Evolutionary conservation across 92 coral and sea anemone species (phyloP), one percentile per base, ranked within the genome.

Genomic region (Phymanthus crucifer): DNA sequence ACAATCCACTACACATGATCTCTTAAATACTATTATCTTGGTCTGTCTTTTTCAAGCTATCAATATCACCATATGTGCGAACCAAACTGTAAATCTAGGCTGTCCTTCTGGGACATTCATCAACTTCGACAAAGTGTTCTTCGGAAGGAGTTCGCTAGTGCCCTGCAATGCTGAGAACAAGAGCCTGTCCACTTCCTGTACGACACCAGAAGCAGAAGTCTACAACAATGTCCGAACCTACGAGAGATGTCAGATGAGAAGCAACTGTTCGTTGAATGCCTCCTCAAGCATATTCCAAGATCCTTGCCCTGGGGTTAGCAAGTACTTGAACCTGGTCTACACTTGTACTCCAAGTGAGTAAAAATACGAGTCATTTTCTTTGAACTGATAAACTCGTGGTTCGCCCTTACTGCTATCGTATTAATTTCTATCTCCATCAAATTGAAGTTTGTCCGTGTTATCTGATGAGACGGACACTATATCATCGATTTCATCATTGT

Each of bases 221-320:
- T 82, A 88, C 66, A 88, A 88, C 74, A 85, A 71, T 47, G 73
- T 87, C 9, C 71, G 76, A 45, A 86, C 84, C 19, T 88, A 74
- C 32, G 89, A 88, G 72, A 75, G 78, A 40, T 88, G 92, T 36
- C 86, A 88, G 77, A 84, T 85, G 86, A 75, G 78, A 70, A 29
- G 29, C 21, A 85, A 84, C 37, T 88, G 92, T 69, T 64, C 86
- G 7, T 40, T 88, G 14, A 58, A 45, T 47, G 89, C 80, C 17
- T 72, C 85, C 16, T 74, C 66, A 29, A 81, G 72, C 40, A 80
- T 73, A 3, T 88, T 88, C 70, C 37, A 13, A 19, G 92, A 88
- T 47, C 88, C 92, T 1, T 88, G 92, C 24, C 92, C 92, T 34
- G 92, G 92, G 8, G 37, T 54, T 38, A 70, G 40, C 3, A 88